Base-by-base conservation (phyloP, 2,888 invertebrate genomes). In the Caenorhabditis uteleia region DNA sequence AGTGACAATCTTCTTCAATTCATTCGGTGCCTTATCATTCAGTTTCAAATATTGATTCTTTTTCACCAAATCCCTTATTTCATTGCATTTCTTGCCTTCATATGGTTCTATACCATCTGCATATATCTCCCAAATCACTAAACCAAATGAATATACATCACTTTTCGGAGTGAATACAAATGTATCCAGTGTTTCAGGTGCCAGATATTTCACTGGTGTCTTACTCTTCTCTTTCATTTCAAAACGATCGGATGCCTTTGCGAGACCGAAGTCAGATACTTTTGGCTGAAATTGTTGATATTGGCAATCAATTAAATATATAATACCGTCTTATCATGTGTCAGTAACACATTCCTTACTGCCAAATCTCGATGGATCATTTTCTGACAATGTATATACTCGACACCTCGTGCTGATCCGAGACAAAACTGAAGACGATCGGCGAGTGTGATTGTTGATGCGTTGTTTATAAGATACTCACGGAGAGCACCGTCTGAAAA, bases 71-170 rank as follows among this genome's bases (percentile, higher is more conserved):
- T 40, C 53, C n/a, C 39, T 25, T 26, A 64, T 57, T 8, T 48
- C 48, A 23, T 50, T 47, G 12, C 38, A 48, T 38, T 56, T 56
- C 26, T 53, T 53, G 3, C 62, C 62, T n/a, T 57, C 53, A 23
- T 64, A 57, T 14, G 64, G 64, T 20, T 57, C 46, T 18, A 42
- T 27, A 16, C 57, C 64, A 38, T 64, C 49, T 16, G 48, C 57
- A 25, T 43, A 64, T 29, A 64, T 58, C 23, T 64, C 64, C 64
- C 64, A 64, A 45, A 64, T 58, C 14, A 64, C 57, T 25, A 42
- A 36, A 39, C 64, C 64, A 36, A 64, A 64, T 29, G 58, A 33
- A 34, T 42, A 59, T 12, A 65, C 65, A 29, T 65, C 65, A 7
- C 40, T 50, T 47, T 65, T 65, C 4, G 58, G 16, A 12, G 58